Base-by-base conservation (phyloP, 2,113 vertebrate genomes). In the Zosterops pallidus region DNA sequence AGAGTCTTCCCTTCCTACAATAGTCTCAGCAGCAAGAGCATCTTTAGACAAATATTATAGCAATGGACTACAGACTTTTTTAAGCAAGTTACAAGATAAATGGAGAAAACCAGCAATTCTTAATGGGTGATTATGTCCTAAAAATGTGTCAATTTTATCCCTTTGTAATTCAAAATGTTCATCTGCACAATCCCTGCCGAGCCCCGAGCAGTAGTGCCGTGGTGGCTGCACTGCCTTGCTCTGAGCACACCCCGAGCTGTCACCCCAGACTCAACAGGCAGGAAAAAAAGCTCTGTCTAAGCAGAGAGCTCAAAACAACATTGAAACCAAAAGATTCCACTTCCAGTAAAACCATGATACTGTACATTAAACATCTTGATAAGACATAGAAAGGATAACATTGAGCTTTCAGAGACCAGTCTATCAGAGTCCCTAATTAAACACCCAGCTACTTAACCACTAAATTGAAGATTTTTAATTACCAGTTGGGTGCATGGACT, bases 81-180 rank as follows among this genome's bases (percentile, higher is more conserved):
- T 59, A 95, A 97, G 95, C 95, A 96, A 86, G 92, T 95, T 97
- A 97, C 95, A 97, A 86, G 95, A 89, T 95, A 95, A 97, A 97
- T 96, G 95, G 89, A 94, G 69, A 91, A 97, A 97, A 92, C 72
- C 94, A 97, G 96, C 92, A 94, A 74, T 90, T 95, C 72, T 92
- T 83, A 96, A 90, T 86, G 91, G 93, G 79, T n/a, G 71, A 95
- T 88, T 88, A 95, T 70, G 87, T 57, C 92, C 95, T 94, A 96
- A 96, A 91, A 92, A 77, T 46, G 87, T 72, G 90, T 91, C 49
- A 88, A 15, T 94, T 96, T 94, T 90, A 91, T 95, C 86, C 87
- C 82, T 94, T 63, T 47, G 75, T 74, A 91, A 26, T 91, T 92
- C 59, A 37, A 41, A 91, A 85, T 24, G 78, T 87, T 85, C 4